Evolutionary conservation across 2,888 invertebrate genomes (phyloP), one percentile per base, ranked within the genome.

Genomic region (Teinopalpus imperialis): DNA sequence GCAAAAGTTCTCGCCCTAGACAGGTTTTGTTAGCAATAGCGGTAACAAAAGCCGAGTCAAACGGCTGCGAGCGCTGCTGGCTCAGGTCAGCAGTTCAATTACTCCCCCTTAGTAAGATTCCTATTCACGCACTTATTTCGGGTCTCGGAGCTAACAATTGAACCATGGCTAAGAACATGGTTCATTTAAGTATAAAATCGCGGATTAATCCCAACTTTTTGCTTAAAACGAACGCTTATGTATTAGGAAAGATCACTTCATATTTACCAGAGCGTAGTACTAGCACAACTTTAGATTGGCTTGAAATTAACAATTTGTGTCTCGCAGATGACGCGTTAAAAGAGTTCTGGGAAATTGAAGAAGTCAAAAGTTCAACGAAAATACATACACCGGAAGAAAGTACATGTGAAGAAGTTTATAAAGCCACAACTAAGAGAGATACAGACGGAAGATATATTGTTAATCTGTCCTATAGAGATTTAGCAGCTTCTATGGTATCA

Each of bases 11-110:
- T 5, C 24, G 34, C 13, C 26, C 43, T 2, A 42, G 41, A 24
- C 41, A 42, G 24, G 34, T 43, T 34, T 43, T 34, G 34, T 34
- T 42, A 34, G 34, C 26, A 10, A 43, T 34, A 1, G 43, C 43
- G 14, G 16, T 43, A 26, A 27, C 34, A 27, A 23, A 43, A 23
- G 43, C 35, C 3, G 29, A 43, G 21, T 43, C 35, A 29, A 35
- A 27, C 26, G 10, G 10, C 9, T 27, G 26, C 26, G 26, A 27
- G 26, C 26, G 3, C 6, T 23, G 2, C 9, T 8, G 2, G 26
- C 8, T 27, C 26, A 9, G 10, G 10, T 9, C 26, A 10, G 10
- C 26, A 27, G 26, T 27, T 6, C 26, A 27, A 27, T 10, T 27
- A 2, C 26, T 27, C 3, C 9, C 9, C 9, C 10, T 27, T 3